Percentiles rank a stretch among this genome's conserved stretches.
These are phyloP conservation scores for Anguilla japonica DNA, from an alignment of 2,113 vertebrate genomes.

Conservation along the genomic window DNA sequence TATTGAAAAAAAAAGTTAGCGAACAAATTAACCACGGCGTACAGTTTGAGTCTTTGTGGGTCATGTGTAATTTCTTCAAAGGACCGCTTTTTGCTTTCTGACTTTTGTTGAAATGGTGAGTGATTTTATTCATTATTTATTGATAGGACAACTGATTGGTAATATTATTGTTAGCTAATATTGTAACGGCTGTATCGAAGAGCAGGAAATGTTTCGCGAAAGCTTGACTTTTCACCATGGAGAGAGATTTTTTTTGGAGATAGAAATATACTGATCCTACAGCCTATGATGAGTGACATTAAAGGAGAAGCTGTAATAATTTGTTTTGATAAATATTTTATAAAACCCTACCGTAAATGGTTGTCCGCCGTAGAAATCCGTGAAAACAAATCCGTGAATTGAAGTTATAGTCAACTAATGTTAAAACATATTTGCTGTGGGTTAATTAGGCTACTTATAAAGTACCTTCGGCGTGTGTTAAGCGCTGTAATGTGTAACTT, in stretches of 20 bases:
- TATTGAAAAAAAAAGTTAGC: slow-evolving; percentile 20
- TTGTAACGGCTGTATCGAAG: not conserved
- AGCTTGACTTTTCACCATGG: not conserved
- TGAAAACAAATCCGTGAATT: not conserved
- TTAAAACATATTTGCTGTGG: not conserved
- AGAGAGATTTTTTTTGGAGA: not conserved
- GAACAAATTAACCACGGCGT: not conserved
- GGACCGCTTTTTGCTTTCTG: not conserved
- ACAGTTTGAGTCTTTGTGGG: not conserved
- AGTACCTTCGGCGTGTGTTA: not conserved
- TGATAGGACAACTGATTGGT: not conserved
- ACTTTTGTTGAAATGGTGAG: slow-evolving; percentile 28
- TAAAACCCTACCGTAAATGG: not conserved
- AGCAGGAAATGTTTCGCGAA: not conserved
- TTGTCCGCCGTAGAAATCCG: not conserved
- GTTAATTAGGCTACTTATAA: not conserved
- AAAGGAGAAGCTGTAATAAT: not conserved
- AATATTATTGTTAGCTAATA: not conserved
- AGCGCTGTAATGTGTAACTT: not conserved
- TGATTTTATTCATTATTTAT: slow-evolving; percentile 2
- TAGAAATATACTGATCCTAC: too few relatives aligned
- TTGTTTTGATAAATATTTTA: not conserved
- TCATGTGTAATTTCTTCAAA: not conserved
- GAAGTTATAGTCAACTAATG: not conserved
- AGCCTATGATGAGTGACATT: not conserved